Evolutionary conservation across 2,113 vertebrate species (phyloP), one percentile per base, ranked within the genome.

Genomic region (Gymnorhina tibicen): DNA sequence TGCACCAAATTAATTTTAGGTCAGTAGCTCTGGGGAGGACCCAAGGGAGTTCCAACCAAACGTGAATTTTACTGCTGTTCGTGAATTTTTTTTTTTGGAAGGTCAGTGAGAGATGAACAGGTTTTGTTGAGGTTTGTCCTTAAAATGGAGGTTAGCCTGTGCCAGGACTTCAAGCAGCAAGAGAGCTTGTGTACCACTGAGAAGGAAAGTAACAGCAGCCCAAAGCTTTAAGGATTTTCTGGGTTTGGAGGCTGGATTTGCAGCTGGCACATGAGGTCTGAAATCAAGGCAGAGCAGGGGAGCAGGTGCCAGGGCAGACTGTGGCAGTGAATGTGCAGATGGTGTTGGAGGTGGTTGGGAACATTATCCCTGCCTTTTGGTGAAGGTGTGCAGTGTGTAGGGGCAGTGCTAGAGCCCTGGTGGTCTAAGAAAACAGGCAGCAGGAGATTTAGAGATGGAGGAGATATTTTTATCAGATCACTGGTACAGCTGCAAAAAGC

Each of bases 41-140:
- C 24, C 55, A n/a, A 55, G 23, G 23, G 42, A 62, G 16, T 50
- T 84, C 50, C 62, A 33, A 64, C 35, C 50, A 46, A 73, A 49
- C 16, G 0, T 44, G 7, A 47, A 27, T 82, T 85, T 87, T 90
- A 76, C 59, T 74, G 70, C 75, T 80, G 28, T 44, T 89, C 8
- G 3, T 5, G 0, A n/a, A 0, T 13, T 21, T 10, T n/a, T 21
- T 10, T n/a, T 63, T 46, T 58, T 11, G 6, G 37, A 72, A 66
- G 13, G 20, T 66, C 22, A 33, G 0, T 33, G 67, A 49, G 82
- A 72, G 70, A 46, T 39, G 10, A 75, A 35, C 15, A 46, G 50
- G 2, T 60, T 68, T 16, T 60, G 30, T 47, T 82, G 42, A 85
- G 28, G 13, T 63, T 87, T 88, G 44, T 42, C 46, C 35, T 79